These are phyloP conservation scores for Squalus acanthias DNA, from an alignment of 2,797 vertebrate genomes.

Conservation along the genomic window DNA sequence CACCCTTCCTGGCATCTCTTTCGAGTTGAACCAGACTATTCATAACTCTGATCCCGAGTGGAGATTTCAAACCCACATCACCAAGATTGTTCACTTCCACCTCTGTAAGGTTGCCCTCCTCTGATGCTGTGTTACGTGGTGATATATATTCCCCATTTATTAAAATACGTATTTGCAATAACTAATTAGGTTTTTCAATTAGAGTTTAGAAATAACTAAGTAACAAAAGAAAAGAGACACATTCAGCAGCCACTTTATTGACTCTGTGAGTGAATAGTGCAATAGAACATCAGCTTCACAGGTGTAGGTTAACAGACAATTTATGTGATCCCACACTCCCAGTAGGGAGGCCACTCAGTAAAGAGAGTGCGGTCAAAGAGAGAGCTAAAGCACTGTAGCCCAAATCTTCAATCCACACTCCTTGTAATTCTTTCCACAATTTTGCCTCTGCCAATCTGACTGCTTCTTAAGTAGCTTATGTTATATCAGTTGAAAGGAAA, in stretches of 20 bases:
- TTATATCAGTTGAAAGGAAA: neutral
- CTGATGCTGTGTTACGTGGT: neutral
- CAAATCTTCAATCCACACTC: neutral
- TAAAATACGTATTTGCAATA: neutral
- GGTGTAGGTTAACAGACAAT: neutral
- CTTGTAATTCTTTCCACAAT: neutral
- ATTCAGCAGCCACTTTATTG: neutral
- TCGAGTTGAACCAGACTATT: neutral
- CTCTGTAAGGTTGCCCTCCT: neutral
- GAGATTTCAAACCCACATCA: neutral
- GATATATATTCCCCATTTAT: neutral
- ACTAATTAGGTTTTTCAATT: neutral
- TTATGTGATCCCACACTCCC: neutral
- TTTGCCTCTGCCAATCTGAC: neutral
- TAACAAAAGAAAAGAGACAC: neutral
- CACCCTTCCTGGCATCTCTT: neutral
- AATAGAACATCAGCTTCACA: neutral
- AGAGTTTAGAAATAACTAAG: neutral
- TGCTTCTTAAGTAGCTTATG: neutral
- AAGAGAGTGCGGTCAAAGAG: neutral
- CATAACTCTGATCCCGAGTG: neutral
- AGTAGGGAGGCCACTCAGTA: neutral
- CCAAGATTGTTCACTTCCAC: neutral
- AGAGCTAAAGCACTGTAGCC: neutral
- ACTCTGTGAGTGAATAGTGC: neutral